These are phyloP conservation scores for Halocynthia aurantium DNA, from an alignment of 23 tunicate genomes.

Conservation along the genomic window DNA sequence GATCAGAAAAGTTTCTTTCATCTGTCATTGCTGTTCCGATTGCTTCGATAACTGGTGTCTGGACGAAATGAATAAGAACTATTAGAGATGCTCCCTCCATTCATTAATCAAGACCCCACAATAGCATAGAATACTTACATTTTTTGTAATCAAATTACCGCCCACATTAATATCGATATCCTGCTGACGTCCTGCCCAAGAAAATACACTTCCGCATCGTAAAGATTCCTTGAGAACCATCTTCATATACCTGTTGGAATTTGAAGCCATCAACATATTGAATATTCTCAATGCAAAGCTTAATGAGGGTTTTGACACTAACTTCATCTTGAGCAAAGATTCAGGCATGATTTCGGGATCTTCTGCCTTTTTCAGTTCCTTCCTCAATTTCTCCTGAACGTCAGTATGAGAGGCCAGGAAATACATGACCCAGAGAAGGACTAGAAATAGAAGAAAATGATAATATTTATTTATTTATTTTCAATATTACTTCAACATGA, in stretches of 20 bases:
- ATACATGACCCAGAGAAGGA: constrained; percentile 46
- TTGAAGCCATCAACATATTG: not conserved
- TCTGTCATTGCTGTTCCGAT: constrained; percentile 44
- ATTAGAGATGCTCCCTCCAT: not conserved
- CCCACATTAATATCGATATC: constrained; percentile 51
- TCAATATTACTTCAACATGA: too few relatives aligned
- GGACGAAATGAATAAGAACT: constrained; percentile 1
- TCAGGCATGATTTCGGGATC: constrained; percentile 62
- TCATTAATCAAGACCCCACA: not conserved
- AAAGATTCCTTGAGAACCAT: constrained; percentile 51
- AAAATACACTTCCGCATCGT: constrained; percentile 55
- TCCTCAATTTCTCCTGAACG: constrained; percentile 42
- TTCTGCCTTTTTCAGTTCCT: constrained; percentile 22
- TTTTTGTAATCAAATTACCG: constrained; percentile 52
- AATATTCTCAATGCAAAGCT: not conserved
- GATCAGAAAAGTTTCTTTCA: constrained; percentile 32
- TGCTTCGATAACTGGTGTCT: constrained; percentile 84
- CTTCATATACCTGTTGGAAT: constrained; percentile 18
- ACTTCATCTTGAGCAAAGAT: constrained; percentile 38
- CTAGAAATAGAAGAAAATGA: constrained; percentile 9
- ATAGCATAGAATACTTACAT: constrained; percentile 9
- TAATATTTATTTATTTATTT: too few relatives aligned
- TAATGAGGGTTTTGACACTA: constrained; percentile 7
- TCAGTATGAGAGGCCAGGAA: constrained; percentile 32
- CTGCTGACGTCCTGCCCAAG: constrained; percentile 45